These are phyloP conservation scores for Achatina immaculata DNA, from an alignment of 1,140 invertebrate species.

Conservation along the genomic window DNA sequence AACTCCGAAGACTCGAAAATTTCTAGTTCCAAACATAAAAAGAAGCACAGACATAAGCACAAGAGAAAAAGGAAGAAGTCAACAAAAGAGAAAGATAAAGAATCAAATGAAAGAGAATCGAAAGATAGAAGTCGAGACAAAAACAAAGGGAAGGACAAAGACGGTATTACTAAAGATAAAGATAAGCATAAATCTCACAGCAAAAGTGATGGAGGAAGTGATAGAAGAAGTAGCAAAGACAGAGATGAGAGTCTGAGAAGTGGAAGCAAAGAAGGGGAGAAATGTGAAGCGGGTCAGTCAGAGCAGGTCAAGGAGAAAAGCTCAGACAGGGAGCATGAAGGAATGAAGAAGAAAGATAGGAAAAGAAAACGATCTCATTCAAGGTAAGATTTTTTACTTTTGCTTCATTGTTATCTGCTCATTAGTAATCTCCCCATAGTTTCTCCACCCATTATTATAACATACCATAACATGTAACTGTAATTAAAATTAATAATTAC, in stretches of 20 bases:
- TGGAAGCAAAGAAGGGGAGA: slow-evolving; percentile 25
- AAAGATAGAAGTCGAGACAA: slow-evolving; percentile 35
- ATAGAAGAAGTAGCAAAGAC: background rate
- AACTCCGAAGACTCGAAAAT: slow-evolving; percentile 41
- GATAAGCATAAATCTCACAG: background rate
- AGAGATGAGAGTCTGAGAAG: too few species aligned
- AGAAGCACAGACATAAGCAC: slow-evolving; percentile 58
- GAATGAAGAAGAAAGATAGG: slow-evolving; percentile 22
- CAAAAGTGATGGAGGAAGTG: slow-evolving; percentile 6
- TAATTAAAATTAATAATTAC: too few species aligned
- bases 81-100: slow-evolving; percentile 41
- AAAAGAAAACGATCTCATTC: slow-evolving; percentile 27
- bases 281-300: background rate
- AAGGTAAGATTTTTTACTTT: slow-evolving; percentile 14
- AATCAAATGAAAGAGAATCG: slow-evolving; percentile 27
- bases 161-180: background rate
- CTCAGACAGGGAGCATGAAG: slow-evolving; percentile 35
- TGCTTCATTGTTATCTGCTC: too few species aligned
- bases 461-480: too few species aligned
- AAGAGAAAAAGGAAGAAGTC: slow-evolving; percentile 61
- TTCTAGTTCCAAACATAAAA: slow-evolving; percentile 52
- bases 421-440: too few species aligned
- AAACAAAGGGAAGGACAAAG: slow-evolving; percentile 43
- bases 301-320: slow-evolving; percentile 45
- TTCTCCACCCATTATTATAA: too few species aligned